Percentiles rank a stretch among this genome's conserved stretches.
These are phyloP conservation scores for Parotia lawesii DNA, from an alignment of 2,113 vertebrate species.

Conservation along the genomic window DNA sequence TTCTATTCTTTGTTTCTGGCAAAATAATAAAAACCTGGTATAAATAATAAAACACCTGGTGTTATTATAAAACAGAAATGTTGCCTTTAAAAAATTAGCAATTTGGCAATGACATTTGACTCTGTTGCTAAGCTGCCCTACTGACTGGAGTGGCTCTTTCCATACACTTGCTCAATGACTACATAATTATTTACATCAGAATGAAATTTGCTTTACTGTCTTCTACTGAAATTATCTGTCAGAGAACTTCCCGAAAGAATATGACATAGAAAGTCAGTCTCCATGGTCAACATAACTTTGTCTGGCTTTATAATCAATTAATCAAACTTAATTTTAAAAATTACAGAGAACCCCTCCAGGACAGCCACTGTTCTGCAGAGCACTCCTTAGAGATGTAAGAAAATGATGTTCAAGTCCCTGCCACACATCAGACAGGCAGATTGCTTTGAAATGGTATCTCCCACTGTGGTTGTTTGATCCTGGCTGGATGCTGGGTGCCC, in stretches of 20 bases:
- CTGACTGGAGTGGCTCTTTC: background rate
- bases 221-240: background rate
- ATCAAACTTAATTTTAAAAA: constrained; percentile 13
- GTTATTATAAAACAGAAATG: background rate
- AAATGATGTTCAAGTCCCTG: background rate
- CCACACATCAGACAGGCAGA: background rate
- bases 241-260: background rate
- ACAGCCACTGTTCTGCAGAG: background rate
- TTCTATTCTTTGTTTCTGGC: background rate
- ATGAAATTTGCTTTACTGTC: background rate
- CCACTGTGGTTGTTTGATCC: background rate
- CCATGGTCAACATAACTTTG: background rate
- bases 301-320: background rate
- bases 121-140: background rate
- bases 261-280: background rate
- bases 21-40: background rate
- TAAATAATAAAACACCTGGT: background rate
- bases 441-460: background rate
- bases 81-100: background rate
- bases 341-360: background rate
- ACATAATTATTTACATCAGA: background rate
- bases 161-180: background rate
- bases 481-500: background rate
- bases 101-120: background rate
- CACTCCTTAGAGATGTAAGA: background rate